Evolutionary conservation across 1,140 invertebrate genomes (phyloP).

Genomic region (Chlorops oryzae): DNA sequence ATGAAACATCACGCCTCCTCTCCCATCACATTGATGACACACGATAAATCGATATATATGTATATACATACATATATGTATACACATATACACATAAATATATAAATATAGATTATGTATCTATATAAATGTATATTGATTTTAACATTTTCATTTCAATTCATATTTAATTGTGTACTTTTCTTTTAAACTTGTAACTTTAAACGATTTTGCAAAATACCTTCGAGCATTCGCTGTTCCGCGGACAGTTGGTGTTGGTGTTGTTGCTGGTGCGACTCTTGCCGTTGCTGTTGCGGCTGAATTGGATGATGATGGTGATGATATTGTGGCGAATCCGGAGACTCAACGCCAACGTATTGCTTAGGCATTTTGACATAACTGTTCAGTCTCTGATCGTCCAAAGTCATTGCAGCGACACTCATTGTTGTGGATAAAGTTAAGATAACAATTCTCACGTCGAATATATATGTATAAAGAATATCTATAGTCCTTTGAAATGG

Average conservation of each 20-base stretch:
- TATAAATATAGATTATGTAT: constrained; percentile 21
- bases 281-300: constrained; percentile 26
- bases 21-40: too few relatives aligned
- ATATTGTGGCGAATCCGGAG: constrained; percentile 20
- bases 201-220: constrained; percentile 30
- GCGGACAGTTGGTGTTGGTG: constrained; percentile 24
- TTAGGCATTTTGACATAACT: constrained; percentile 45
- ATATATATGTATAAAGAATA: constrained; percentile 19
- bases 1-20: too few relatives aligned
- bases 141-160: too few relatives aligned
- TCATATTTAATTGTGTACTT: too few relatives aligned
- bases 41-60: too few relatives aligned
- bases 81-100: constrained; percentile 13
- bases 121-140: constrained; percentile 21
- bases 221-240: constrained; percentile 46
- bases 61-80: too few relatives aligned
- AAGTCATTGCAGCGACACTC: constrained; percentile 49
- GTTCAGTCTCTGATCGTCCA: constrained; percentile 48
- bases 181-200: too few relatives aligned
- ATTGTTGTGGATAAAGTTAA: constrained; percentile 31
- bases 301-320: constrained; percentile 26
- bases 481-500: constrained; percentile 19
- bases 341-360: too few relatives aligned
- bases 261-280: constrained; percentile 11
- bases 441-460: constrained; percentile 18